Conservation (phyloP, 2,797 vertebrate species). For the Vireo griseus region DNA sequence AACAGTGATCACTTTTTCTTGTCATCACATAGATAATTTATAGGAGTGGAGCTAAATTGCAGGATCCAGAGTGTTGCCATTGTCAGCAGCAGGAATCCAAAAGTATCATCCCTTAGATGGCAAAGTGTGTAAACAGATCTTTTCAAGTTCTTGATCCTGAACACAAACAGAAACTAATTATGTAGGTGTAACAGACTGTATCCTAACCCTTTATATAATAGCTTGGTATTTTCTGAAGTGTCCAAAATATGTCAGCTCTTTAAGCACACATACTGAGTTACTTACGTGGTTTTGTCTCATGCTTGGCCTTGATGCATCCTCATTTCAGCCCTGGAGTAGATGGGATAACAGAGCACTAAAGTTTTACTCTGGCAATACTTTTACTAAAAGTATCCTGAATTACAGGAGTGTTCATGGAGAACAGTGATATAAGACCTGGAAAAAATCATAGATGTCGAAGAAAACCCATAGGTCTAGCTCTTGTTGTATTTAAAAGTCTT, state of each 20-base stretch:
- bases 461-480: background rate
- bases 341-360: background rate
- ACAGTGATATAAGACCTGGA: background rate
- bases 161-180: background rate
- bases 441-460: background rate
- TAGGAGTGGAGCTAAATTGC: background rate
- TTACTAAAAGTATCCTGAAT: background rate
- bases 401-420: background rate
- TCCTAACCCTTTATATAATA: background rate
- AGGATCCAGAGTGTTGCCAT: background rate
- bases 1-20: background rate
- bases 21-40: background rate
- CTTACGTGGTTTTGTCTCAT: background rate
- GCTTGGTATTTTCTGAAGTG: background rate
- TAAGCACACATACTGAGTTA: background rate
- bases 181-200: background rate
- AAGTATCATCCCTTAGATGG: background rate
- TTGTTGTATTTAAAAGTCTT: background rate
- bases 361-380: background rate
- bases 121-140: background rate
- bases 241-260: background rate
- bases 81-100: background rate
- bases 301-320: background rate
- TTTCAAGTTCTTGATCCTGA: background rate
- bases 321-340: background rate